Conservation (phyloP, 2,888 invertebrate species). For the Auanema freiburgensis region DNA sequence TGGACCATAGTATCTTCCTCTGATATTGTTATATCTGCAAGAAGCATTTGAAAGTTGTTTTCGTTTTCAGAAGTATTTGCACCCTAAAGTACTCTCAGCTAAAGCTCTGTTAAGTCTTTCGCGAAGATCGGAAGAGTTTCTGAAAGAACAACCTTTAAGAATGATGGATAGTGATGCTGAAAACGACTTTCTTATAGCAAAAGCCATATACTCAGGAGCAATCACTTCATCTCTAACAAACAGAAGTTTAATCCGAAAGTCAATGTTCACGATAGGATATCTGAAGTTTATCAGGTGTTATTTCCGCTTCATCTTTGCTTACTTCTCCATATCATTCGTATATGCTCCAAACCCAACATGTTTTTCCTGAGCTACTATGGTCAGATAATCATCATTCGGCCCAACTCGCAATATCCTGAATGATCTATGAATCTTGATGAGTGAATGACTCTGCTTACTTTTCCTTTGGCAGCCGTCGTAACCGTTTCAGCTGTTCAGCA, state of each 20-base stretch:
- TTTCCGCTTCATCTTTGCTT: not conserved
- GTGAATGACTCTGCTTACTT: constrained; percentile 4
- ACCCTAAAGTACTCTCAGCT: too few species aligned
- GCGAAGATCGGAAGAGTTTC: too few species aligned
- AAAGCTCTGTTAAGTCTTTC: too few species aligned
- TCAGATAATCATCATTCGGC: constrained; percentile 25
- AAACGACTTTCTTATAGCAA: constrained; percentile 30
- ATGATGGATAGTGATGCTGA: not conserved
- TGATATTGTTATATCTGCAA: too few species aligned
- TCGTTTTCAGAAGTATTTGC: too few species aligned
- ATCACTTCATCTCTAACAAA: constrained; percentile 32
- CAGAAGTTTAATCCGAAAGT: constrained; percentile 19
- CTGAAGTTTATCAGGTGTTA: not conserved
- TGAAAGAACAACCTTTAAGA: too few species aligned
- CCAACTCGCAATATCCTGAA: constrained; percentile 21
- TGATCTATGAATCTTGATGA: not conserved
- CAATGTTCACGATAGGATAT: constrained; percentile 11
- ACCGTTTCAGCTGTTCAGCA: constrained; percentile 27
- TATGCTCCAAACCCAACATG: constrained; percentile 30
- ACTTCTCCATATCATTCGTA: constrained; percentile 27
- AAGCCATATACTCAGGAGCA: constrained; percentile 35
- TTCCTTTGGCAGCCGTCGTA: constrained; percentile 11
- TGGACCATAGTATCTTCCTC: too few species aligned
- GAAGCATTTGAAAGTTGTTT: too few species aligned
- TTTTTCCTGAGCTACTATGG: constrained; percentile 16